A percentile compares a stretch with the other conserved stretches of the same genome.
Evolutionary conservation across 2,888 invertebrate species (phyloP).

Genomic region (Cephus sareptanus): DNA sequence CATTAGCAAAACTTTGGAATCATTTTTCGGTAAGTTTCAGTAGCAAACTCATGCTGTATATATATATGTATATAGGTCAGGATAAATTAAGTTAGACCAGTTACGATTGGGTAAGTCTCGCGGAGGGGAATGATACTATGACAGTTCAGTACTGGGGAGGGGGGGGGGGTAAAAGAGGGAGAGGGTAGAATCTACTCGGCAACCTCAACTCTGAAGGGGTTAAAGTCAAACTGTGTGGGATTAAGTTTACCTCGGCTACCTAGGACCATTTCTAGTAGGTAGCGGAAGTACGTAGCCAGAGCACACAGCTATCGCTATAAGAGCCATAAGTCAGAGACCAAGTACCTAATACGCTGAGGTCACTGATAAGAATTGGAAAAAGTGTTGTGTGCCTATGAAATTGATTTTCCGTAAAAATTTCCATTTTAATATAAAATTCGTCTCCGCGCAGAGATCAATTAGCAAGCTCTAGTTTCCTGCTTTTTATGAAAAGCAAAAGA

Average conservation of each 20-base stretch:
- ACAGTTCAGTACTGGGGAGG: background rate
- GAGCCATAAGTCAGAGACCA: constrained; percentile 29
- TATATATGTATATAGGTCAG: background rate
- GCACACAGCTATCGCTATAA: background rate
- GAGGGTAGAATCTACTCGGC: background rate
- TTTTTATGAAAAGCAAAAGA: no score
- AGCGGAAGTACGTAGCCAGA: background rate
- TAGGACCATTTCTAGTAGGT: background rate
- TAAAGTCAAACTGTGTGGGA: constrained; percentile 37
- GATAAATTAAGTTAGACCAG: background rate
- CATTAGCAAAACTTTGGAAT: background rate
- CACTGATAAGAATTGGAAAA: constrained; percentile 20
- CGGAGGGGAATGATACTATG: background rate
- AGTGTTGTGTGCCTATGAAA: background rate
- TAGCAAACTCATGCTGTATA: background rate
- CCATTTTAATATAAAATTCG: background rate
- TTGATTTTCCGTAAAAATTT: background rate
- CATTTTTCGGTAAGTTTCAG: background rate
- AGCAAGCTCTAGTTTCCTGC: no score
- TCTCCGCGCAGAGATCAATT: no score
- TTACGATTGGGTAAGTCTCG: background rate
- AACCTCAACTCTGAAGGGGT: constrained; percentile 2
- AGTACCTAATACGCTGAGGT: constrained; percentile 46
- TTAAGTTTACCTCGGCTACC: constrained; percentile 13
- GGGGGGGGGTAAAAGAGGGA: background rate